Base-by-base conservation (phyloP, 2,797 vertebrate species). In the Dipus sagitta region DNA sequence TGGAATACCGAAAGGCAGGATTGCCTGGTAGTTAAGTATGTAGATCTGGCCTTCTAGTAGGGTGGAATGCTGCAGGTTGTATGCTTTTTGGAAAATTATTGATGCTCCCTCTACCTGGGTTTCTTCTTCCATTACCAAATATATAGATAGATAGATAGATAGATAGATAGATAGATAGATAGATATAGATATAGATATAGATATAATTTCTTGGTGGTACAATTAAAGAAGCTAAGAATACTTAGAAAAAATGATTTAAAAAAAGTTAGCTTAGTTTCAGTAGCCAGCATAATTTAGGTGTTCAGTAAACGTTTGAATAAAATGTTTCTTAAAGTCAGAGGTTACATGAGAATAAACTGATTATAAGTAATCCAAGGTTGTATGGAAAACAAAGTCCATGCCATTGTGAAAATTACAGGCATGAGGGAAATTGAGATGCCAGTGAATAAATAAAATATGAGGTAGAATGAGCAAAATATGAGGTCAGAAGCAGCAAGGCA, bases 261-360 rank as follows among this genome's bases (percentile, higher is more conserved):
- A 94, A 85, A 64, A n/a, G 84, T 38, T 86, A 92, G 28, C 30
- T 72, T 90, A 81, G 72, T 94, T 92, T 90, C 60, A 85, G 76
- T 32, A 91, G 42, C 6, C 64, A 91, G 52, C 12, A 85, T 3
- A 60, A 70, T 79, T 26, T 64, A n/a, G 47, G 65, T 70, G 3
- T 81, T 92, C 52, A 92, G 68, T 60, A 92, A 92, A 83, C 74
- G 67, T 64, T n/a, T 76, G n/a, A 95, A 70, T 80, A 68, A 91
- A 86, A 65, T 81, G 62, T 88, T 65, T 60, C 65, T 42, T 72
- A 75, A 79, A 81, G 38, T 17, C n/a, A 60, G 3, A 86, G 18
- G 17, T 68, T 54, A 85, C 30, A 20, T 67, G 58, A 78, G 34
- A 80, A 64, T 90, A 52, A 9, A 94, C 2, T 52, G 24, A 38